Evolutionary conservation across 2,888 invertebrate species (phyloP), one percentile per base, ranked within the genome.

Genomic region (Synergus laeviventris): DNA sequence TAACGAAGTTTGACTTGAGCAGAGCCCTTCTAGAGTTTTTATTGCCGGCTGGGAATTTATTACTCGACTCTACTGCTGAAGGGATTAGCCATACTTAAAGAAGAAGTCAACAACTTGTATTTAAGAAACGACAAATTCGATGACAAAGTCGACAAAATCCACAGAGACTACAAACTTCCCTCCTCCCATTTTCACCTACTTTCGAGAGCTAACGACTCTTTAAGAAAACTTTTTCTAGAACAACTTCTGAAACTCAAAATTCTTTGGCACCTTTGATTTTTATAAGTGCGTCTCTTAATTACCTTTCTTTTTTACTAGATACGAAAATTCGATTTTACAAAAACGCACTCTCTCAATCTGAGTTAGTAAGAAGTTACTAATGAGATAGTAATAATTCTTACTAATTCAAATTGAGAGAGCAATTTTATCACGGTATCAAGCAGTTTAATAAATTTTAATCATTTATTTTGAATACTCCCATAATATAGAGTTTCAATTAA

Each of bases 1-100:
- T 64, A 75, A 77, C 75, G 74, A 77, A 77, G 77, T 79, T 77
- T 79, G 75, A 77, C 77, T 76, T 76, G 45, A 16, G 74, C 74
- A 74, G 16, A 45, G 38, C 76, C 59, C 66, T 75, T 45, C 54
- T 24, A 21, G 11, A 36, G 61, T 79, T 79, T 75, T 78, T 79
- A 78, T 75, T 75, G 75, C 74, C 3, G 60, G 14, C 54, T 66
- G 56, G 12, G 74, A 79, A 77, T 79, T 77, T 79, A 79, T 79
- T 73, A 75, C 73, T 66, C 39, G n/a, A 59, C 79, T 73, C 59
- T 49, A 56, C 73, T 36, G 45, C 54, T 31, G 42, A 60, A 75
- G 49, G 75, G 75, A 77, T 79, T 79, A 79, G 60, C 56, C 38
- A 60, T 66, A 64, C 74, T 74, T 74, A 54, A 70, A 70, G 74